Base-by-base conservation (phyloP, 2,888 invertebrate species). In the Amphiduros pacificus region DNA sequence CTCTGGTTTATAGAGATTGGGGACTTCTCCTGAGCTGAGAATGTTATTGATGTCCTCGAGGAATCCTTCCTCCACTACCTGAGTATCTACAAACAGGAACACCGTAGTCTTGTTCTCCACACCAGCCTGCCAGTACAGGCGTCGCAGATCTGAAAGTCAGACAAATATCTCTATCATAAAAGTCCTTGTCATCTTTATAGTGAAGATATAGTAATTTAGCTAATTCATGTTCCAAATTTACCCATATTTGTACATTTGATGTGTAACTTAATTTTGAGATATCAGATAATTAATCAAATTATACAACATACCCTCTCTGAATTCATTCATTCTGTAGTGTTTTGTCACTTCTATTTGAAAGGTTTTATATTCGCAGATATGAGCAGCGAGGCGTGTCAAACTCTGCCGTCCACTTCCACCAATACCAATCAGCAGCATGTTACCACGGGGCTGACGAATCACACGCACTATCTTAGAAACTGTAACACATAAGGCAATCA, bases 1-100 rank as follows among this genome's bases (percentile, higher is more conserved):
- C 69, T 94, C 93, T 0, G 88, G 79, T 77, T 92, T 92, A 77
- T 89, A 94, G n/a, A 94, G 85, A 82, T 93, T 93, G 3, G 92
- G 88, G 62, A 94, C 89, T 83, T 94, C 93, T 0, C 93, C 94
- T 66, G 90, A 91, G 77, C 91, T 92, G 61, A 94, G 85, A 81
- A 94, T 87, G 77, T 92, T 94, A 83, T 93, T 94, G 62, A 94
- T 87, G 70, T 94, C 91, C 84, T 94, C 94, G 0, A 94, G 86
- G 81, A 94, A 94, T 11, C 88, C 86, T 74, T 92, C 92, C 67
- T 92, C 91, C 0, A 88, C 89, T 26, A 94, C 89, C 77, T 85
- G 93, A 1, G 90, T 91, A 79, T 93, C 93, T 77, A 89, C 89
- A 84, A 94, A 92, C 64, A 94, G 87, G 82, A 94, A 94, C 11